Conservation (phyloP, 2,113 vertebrate genomes). For the Etia nguti region DNA sequence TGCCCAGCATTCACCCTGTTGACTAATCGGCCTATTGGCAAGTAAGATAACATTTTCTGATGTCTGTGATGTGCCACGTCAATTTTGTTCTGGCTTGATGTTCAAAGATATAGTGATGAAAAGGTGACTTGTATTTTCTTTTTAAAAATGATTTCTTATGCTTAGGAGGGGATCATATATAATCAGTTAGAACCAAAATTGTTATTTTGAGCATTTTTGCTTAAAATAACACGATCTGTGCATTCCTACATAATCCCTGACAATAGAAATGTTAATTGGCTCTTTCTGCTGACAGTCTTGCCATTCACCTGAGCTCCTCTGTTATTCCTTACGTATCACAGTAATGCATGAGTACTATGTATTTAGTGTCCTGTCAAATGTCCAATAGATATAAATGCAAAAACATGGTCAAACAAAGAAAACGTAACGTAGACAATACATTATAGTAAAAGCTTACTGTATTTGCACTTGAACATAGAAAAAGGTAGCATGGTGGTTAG, state of each 20-base stretch:
- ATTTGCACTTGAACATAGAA: too few species aligned
- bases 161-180: not conserved
- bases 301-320: not conserved
- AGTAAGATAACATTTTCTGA: not conserved
- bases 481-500: too few species aligned
- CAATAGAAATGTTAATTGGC: not conserved
- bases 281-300: not conserved
- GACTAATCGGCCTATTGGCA: not conserved
- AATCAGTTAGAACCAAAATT: not conserved
- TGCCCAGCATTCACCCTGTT: not conserved
- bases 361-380: not conserved
- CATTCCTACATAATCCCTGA: not conserved
- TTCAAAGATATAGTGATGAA: not conserved
- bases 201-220: not conserved
- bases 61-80: not conserved
- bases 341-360: not conserved
- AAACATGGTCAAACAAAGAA: not conserved
- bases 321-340: not conserved
- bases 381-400: not conserved
- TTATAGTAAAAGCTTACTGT: not conserved
- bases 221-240: not conserved
- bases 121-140: not conserved
- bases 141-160: not conserved
- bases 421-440: not conserved
- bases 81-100: not conserved